Evolutionary conservation across 2,113 vertebrate species (phyloP), one percentile per base, ranked within the genome.

Genomic region (Poecilia latipinna): DNA sequence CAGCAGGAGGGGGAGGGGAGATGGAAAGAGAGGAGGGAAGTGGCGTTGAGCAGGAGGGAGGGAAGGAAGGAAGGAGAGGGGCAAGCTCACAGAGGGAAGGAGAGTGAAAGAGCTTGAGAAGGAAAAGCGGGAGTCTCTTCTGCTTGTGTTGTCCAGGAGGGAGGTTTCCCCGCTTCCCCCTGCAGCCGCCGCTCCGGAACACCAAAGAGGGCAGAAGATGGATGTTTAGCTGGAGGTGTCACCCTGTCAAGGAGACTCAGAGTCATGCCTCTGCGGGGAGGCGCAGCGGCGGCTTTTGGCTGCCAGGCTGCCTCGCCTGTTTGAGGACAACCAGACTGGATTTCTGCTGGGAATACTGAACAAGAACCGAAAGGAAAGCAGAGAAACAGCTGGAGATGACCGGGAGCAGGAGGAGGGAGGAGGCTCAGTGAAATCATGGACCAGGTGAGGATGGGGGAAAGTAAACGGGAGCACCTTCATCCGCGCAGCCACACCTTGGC

Each of bases 351-450:
- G 85, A 89, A 80, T 80, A 85, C 75, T 11, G 68, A 85, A 72
- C 68, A 60, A 75, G 80, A 65, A 79, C 69, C 35, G 64, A 19
- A 28, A 72, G n/a, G 35, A 44, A 11, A 61, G 37, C 8, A 31
- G 54, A 28, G 26, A 57, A 69, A 70, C 32, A 61, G 62, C 68
- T 39, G 74, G 78, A 4, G 65, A 83, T 92, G 92, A 89, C 86
- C 26, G 80, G 83, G 83, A 84, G n/a, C 87, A 79, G 63, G 88
- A 91, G 90, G 80, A 77, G 65, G 87, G 81, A 88, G 86, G 82
- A 90, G 88, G 82, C 83, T 77, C 29, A 81, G 83, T 91, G 88
- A 93, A 83, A 92, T 75, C 90, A 94, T 94, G 93, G 93, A 93
- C 83, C 93, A 94, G 93, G 93, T 94, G 78, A 93, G 93, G 85